Evolutionary conservation across 2,888 invertebrate genomes (phyloP), one percentile per base, ranked within the genome.

Genomic region (Nomada fucata): DNA sequence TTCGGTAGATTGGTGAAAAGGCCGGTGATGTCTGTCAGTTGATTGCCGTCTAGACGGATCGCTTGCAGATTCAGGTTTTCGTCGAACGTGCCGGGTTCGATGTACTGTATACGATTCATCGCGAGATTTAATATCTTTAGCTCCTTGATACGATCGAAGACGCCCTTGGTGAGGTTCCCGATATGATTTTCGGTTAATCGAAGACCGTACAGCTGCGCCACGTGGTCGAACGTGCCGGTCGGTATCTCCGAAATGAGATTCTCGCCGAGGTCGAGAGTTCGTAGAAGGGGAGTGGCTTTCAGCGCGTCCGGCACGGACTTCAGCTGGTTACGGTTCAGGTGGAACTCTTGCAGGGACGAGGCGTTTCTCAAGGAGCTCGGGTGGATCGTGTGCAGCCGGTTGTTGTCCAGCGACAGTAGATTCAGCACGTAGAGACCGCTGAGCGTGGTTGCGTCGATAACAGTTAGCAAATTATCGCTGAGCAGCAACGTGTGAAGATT

Each of bases 101-200:
- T 96, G 93, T 95, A 95, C 91, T 96, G 96, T 89, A 98, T 97
- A 93, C 97, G 96, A 94, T 98, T 98, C 91, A 97, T 95, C 29
- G 97, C 97, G 86, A 98, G 94, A 93, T 98, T 97, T 82, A 98
- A 94, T 87, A 97, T 97, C 94, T 97, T 97, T 67, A 98, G 94
- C 29, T 97, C 96, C 36, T 95, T 95, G 95, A 97, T 96, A 94
- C 96, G 96, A 91, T 96, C 96, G 92, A 97, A 97, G 70, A 96
- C 96, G 57, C 97, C 97, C 94, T 96, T 97, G 76, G 96, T 96
- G 76, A 97, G 96, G 93, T 96, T 97, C 75, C 96, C 96, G 89
- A 97, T 97, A 93, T 96, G 96, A 93, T 98, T 98, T 94, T 97
- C 97, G 44, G 97, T 97, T 79, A 98, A 94, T 90, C 97, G 95